Evolutionary conservation across 2,888 invertebrate species (phyloP).

Genomic region (Limnephilus marmoratus): DNA sequence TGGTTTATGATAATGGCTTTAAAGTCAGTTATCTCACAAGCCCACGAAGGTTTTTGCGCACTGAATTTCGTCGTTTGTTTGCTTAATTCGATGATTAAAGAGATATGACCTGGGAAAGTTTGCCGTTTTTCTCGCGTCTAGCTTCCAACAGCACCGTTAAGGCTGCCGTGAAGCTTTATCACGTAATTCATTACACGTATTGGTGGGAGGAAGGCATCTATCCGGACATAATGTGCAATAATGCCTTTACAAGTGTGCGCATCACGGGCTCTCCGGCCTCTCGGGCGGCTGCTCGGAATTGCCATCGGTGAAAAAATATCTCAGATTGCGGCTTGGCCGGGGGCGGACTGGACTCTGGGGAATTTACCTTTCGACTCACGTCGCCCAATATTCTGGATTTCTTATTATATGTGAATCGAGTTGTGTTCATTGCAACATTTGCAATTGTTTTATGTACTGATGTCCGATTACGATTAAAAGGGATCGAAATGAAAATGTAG

Average conservation of each 20-base stretch:
- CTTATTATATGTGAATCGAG: too few relatives aligned
- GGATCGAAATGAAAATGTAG: too few relatives aligned
- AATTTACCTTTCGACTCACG: not conserved
- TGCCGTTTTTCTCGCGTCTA: not conserved
- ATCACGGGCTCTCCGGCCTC: not conserved
- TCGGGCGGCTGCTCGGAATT: constrained; percentile 6
- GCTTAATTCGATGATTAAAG: not conserved
- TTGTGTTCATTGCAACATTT: too few relatives aligned
- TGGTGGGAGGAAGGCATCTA: constrained; percentile 26
- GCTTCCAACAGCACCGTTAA: not conserved
- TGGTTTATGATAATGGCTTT: not conserved
- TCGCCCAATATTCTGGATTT: not conserved
- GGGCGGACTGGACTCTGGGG: not conserved
- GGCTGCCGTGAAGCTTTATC: constrained; percentile 38
- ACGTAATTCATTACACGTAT: constrained; percentile 46
- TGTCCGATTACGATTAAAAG: too few relatives aligned
- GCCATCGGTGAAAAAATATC: constrained; percentile 37
- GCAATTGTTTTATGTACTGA: too few relatives aligned
- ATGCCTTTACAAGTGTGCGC: constrained; percentile 38
- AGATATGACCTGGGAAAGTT: not conserved
- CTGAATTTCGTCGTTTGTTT: not conserved
- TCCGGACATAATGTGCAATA: constrained; percentile 44
- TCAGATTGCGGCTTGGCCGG: not conserved
- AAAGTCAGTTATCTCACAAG: not conserved
- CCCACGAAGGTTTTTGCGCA: not conserved